Base-by-base conservation (phyloP, 2,797 vertebrate genomes). In the Cryptoprocta ferox region DNA sequence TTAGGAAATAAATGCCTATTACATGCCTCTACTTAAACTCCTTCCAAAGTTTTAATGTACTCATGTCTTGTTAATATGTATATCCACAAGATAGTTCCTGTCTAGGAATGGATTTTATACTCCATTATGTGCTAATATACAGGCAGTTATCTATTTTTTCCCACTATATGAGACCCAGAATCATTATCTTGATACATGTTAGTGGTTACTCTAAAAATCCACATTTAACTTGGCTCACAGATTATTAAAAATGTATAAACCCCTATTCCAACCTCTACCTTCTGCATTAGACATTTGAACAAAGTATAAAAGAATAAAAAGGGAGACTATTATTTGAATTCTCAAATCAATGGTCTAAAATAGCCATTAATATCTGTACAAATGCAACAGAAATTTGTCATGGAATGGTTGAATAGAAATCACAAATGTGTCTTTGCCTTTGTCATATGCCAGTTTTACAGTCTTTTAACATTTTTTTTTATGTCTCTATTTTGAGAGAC, bases 391-490 rank as follows among this genome's bases (percentile, higher is more conserved):
- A 39, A 91, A 71, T 86, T 56, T 91, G 5, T 42, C 70, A 97
- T 11, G 35, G 71, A 90, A 90, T 61, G 66, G 9, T 15, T 4
- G 61, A 73, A 66, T 6, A 91, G 53, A 88, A 97, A 95, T 95
- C 70, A 95, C 56, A 93, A 94, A 84, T 50, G 6, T 13, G 14
- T 6, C 42, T 28, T 63, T 95, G 63, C 53, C 32, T 89, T 93
- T 73, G 14, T 87, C 18, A 68, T 53, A 90, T 32, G 5, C 5
- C 30, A 89, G 35, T 73, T 88, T 92, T 93, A 76, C 6, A 68
- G 70, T 30, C 30, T 96, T 90, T 94, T 66, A 78, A 10, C 14
- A 35, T 83, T 37, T 81, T 90, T 96, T 90, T 94, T 66, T n/a
- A n/a, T n/a, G n/a, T n/a, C n/a, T n/a, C n/a, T n/a, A n/a, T n/a